Percentiles rank a stretch among this genome's conserved stretches.
Conservation (phyloP, 2,888 invertebrate genomes). For the Monochamus alternatus region DNA sequence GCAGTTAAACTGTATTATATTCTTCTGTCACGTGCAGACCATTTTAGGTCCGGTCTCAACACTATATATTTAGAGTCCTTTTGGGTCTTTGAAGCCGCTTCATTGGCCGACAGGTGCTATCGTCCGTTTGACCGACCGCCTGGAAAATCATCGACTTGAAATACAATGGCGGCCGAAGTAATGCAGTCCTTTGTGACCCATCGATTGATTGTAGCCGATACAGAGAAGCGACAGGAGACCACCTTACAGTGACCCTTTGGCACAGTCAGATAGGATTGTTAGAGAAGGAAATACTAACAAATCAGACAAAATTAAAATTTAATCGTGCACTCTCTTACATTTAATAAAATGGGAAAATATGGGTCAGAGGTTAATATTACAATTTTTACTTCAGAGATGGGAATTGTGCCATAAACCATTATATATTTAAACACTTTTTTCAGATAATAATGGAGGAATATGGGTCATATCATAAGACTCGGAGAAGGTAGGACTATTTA, state of each 20-base stretch:
- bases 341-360: too few species aligned
- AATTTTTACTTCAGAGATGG: too few species aligned
- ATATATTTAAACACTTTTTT: too few species aligned
- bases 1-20: too few species aligned
- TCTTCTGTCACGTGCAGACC: background rate
- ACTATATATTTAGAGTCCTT: constrained; percentile 22
- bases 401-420: too few species aligned
- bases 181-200: constrained; percentile 27
- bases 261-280: background rate
- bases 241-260: background rate
- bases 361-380: too few species aligned
- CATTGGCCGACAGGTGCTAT: constrained; percentile 23
- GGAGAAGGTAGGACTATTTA: too few species aligned
- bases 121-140: constrained; percentile 29
- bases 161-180: constrained; percentile 16
- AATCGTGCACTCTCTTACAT: too few species aligned
- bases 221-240: background rate
- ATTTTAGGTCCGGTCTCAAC: background rate
- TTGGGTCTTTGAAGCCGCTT: constrained; percentile 16
- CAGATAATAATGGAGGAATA: too few species aligned
- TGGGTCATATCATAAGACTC: too few species aligned
- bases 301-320: too few species aligned
- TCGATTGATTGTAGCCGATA: constrained; percentile 13
- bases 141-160: constrained; percentile 36
- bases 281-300: too few species aligned